These are phyloP conservation scores for Scaptomyza pallida DNA, from an alignment of 1,140 invertebrate species.

Conservation along the genomic window DNA sequence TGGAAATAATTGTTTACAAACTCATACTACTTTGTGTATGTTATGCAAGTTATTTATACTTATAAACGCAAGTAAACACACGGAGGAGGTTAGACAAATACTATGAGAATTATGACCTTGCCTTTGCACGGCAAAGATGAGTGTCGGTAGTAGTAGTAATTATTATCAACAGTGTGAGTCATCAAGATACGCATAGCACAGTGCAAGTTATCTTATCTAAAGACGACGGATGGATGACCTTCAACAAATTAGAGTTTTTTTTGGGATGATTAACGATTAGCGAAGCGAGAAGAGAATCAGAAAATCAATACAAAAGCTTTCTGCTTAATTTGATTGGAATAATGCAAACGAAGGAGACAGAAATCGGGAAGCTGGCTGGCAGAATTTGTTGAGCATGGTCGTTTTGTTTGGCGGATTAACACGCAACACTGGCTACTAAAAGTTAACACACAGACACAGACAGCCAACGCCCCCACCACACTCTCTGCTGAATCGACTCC, in stretches of 20 bases:
- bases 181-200: too few species aligned
- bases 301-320: constrained; percentile 54
- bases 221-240: too few species aligned
- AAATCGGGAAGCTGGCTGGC: constrained; percentile 1
- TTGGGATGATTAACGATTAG: constrained; percentile 16
- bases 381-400: constrained; percentile 41
- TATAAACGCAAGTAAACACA: not conserved
- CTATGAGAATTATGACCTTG: not conserved
- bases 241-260: too few species aligned
- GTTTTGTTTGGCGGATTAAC: constrained; percentile 62
- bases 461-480: not conserved
- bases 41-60: constrained; percentile 7
- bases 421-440: constrained; percentile 39
- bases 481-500: too few species aligned
- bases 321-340: constrained; percentile 80
- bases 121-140: too few species aligned
- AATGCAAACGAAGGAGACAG: constrained; percentile 63
- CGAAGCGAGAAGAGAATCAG: not conserved
- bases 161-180: too few species aligned
- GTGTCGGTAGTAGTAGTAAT: too few species aligned
- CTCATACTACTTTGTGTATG: not conserved
- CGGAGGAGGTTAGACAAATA: not conserved
- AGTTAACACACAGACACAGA: constrained; percentile 24
- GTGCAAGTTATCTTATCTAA: too few species aligned
- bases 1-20: not conserved